A percentile compares a stretch with the other conserved stretches of the same genome.
phyloP scores from a whole-genome alignment of 2,888 invertebrate genomes.

The Bellardia bayeri region DNA sequence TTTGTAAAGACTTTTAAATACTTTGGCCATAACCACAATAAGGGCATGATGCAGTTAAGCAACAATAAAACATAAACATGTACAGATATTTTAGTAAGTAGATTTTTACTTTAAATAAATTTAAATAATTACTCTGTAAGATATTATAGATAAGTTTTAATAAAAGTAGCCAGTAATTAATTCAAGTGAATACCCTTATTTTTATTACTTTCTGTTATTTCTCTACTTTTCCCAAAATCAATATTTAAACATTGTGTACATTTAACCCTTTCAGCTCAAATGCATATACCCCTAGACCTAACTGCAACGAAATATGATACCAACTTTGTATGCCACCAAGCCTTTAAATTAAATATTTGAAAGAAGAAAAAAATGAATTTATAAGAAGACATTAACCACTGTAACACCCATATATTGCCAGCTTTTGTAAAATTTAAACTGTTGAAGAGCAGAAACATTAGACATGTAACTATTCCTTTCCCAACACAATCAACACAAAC shows the following conservation, averaged over 20 bases:
- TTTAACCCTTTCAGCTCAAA: constrained; percentile 51
- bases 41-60: constrained; percentile 37
- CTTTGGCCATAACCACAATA: constrained; percentile 16
- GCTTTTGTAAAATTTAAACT: constrained; percentile 3
- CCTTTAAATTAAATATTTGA: neutral
- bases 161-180: too few relatives aligned
- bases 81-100: too few relatives aligned
- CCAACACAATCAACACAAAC: neutral
- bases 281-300: neutral
- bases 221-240: constrained; percentile 35
- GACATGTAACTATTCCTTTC: constrained; percentile 19
- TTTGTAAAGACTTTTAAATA: constrained; percentile 52
- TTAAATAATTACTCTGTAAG: too few relatives aligned
- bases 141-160: too few relatives aligned
- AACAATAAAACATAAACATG: neutral
- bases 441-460: neutral
- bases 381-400: neutral
- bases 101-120: too few relatives aligned
- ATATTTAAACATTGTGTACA: constrained; percentile 18
- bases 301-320: constrained; percentile 38
- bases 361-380: neutral
- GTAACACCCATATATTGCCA: constrained; percentile 32
- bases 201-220: neutral
- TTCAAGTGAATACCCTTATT: constrained; percentile 8
- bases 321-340: neutral